Conservation (phyloP, 2,113 vertebrate species). For the Hepsetus odoe region DNA sequence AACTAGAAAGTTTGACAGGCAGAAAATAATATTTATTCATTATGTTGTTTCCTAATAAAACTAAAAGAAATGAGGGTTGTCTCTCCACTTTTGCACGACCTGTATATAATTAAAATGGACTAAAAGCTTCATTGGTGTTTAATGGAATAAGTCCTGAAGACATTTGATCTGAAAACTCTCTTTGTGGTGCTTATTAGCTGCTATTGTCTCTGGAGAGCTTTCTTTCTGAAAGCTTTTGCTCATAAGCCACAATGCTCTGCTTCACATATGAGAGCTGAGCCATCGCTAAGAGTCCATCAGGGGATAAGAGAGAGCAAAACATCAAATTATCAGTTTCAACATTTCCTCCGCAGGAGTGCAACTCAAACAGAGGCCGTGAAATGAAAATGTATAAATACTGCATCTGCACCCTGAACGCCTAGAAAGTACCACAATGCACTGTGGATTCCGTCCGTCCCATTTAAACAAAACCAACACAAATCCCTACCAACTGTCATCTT, state of each 20-base stretch:
- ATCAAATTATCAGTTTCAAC: constrained; percentile 32
- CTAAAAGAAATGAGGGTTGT: too few species aligned
- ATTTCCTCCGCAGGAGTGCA: not conserved
- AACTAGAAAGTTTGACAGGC: too few species aligned
- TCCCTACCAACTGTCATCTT: rapidly evolving
- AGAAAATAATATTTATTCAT: too few species aligned
- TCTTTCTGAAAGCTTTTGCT: constrained; percentile 37
- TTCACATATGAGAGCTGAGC: not conserved
- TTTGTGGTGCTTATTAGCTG: constrained; percentile 44
- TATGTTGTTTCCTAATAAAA: too few species aligned
- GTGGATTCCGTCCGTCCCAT: not conserved
- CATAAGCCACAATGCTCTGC: constrained; percentile 37
- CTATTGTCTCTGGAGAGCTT: constrained; percentile 49
- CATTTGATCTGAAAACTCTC: constrained; percentile 41
- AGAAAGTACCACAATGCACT: not conserved
- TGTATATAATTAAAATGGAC: constrained; percentile 26
- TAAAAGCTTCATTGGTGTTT: constrained; percentile 58
- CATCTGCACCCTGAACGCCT: not conserved
- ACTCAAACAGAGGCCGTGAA: not conserved
- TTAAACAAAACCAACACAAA: not conserved
- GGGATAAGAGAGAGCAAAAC: constrained; percentile 35
- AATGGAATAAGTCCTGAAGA: constrained; percentile 49
- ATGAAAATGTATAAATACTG: constrained; percentile 13
- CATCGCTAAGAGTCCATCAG: constrained; percentile 13
- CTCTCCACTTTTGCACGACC: too few species aligned